Evolutionary conservation across 2,113 vertebrate genomes (phyloP), one percentile per base, ranked within the genome.

Genomic region (Cathartes aura): DNA sequence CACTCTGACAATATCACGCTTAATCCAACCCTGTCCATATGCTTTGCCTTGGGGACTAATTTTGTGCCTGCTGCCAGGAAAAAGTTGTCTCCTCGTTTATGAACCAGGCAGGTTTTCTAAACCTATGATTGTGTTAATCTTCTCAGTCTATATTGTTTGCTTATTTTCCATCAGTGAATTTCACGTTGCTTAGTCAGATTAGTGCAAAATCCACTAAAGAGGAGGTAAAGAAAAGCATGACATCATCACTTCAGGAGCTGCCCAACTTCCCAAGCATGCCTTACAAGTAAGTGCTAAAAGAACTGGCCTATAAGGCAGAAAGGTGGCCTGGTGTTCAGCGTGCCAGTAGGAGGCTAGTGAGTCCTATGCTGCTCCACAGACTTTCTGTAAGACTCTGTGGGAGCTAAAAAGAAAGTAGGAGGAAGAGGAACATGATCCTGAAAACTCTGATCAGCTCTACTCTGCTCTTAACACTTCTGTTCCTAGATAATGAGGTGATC

Each of bases 291-390:
- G 14, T 40, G 8, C 14, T 80, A 8, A 72, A 71, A 63, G 17
- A 68, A 47, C 6, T 36, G 15, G 5, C 2, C 34, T 40, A 8
- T 45, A 22, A 32, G 30, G 18, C 15, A 90, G 56, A 74, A 80
- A 59, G 30, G 24, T 34, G 29, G 15, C 17, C 42, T 78, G 70
- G 12, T 60, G 13, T 29, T 95, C 23, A 43, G 15, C 34, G n/a
- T 38, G 14, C 32, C 43, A 58, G 21, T 3, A 66, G 64, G 42
- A 91, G 9, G 11, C 32, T 73, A n/a, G 4, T 5, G 43, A 86
- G 30, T 43, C 53, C 29, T 29, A 2, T 0, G 0, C 22, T 53
- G 34, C n/a, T 64, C 29, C 7, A 4, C 17, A 70, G 47, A 36
- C 22, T 87, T 91, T 40, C 68, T 78, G 8, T 38, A 53, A 50